phyloP scores from a whole-genome alignment of 2,797 vertebrate genomes.

The Ceyx erithaca region DNA sequence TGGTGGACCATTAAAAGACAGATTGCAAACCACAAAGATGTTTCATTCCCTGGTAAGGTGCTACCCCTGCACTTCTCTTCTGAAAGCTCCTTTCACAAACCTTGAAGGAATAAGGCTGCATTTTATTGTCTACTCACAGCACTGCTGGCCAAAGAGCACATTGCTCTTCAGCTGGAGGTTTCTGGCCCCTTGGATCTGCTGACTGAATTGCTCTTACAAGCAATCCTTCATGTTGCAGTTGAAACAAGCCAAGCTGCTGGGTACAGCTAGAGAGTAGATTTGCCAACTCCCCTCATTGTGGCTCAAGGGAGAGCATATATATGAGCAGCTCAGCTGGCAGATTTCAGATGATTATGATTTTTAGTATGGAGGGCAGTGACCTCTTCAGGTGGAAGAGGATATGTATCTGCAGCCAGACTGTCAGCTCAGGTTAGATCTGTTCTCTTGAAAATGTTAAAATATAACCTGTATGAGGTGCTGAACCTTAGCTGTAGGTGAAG shows the following conservation, averaged over 20 bases:
- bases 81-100: background rate
- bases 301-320: background rate
- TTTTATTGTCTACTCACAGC: background rate
- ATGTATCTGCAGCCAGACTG: background rate
- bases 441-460: background rate
- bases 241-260: background rate
- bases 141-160: background rate
- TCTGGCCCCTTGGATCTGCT: background rate
- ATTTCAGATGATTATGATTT: background rate
- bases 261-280: background rate
- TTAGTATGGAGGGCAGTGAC: constrained; percentile 18
- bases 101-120: background rate
- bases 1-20: constrained; percentile 99
- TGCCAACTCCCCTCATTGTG: background rate
- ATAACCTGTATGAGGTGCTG: background rate
- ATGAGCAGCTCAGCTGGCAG: constrained; percentile 3
- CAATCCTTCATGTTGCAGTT: background rate
- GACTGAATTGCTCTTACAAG: constrained; percentile 1
- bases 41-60: constrained; percentile 90
- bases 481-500: background rate
- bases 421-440: background rate
- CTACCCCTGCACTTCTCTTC: background rate
- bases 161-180: background rate
- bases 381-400: constrained; percentile 3
- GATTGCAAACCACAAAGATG: constrained; percentile 97